Conservation (phyloP, 2,797 vertebrate species). For the Typhlichthys subterraneus region DNA sequence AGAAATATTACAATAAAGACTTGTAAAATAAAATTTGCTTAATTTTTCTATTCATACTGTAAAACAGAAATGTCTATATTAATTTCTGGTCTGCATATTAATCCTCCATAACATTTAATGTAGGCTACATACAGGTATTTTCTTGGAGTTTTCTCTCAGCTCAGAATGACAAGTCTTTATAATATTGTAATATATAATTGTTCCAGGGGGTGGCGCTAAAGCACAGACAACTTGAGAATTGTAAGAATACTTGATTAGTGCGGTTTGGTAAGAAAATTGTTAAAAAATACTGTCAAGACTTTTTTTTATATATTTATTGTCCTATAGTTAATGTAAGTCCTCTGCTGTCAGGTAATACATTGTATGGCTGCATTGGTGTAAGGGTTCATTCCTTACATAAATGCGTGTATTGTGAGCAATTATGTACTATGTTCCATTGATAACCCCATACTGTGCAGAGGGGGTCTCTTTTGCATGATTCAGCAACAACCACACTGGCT, state of each 20-base stretch:
- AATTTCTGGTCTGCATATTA: too few relatives aligned
- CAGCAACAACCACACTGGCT: constrained; percentile 29
- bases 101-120: too few relatives aligned
- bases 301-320: not conserved
- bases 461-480: constrained; percentile 27
- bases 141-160: too few relatives aligned
- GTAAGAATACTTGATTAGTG: not conserved
- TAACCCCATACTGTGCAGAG: constrained; percentile 17
- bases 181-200: constrained; percentile 25
- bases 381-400: not conserved
- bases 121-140: too few relatives aligned
- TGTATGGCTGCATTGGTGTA: too few relatives aligned
- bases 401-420: not conserved
- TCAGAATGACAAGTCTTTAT: not conserved
- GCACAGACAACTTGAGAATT: not conserved
- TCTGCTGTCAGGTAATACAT: not conserved
- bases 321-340: too few relatives aligned
- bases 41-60: constrained; percentile 15
- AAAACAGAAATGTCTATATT: constrained; percentile 51
- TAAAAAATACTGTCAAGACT: not conserved
- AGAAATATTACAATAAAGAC: too few relatives aligned
- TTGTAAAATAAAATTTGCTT: constrained; percentile 53
- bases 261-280: not conserved
- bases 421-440: not conserved
- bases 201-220: constrained; percentile 52